Evolutionary conservation across 2,888 invertebrate species (phyloP).

Genomic region (Chalcosyrphus nemorum): DNA sequence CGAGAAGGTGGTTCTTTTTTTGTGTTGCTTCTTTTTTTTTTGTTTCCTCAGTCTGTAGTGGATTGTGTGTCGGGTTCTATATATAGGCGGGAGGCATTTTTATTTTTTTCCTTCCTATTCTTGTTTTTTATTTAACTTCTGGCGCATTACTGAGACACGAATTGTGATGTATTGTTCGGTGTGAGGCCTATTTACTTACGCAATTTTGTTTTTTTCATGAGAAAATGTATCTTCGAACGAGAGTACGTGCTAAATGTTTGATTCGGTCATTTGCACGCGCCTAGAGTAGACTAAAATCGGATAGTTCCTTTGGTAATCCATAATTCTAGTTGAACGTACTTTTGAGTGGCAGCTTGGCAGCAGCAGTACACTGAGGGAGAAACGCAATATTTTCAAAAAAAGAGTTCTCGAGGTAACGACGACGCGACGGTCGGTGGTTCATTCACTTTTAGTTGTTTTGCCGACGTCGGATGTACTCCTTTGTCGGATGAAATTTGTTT

Average conservation of each 20-base stretch:
- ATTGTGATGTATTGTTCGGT: conserved; percentile 5
- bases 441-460: conserved; percentile 10
- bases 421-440: conserved; percentile 16
- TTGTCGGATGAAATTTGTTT: conserved; percentile 13
- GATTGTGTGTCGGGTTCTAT: conserved; percentile 54
- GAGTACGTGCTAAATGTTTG: conserved; percentile 27
- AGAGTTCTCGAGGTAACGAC: background rate
- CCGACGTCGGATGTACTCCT: background rate
- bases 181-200: conserved; percentile 47
- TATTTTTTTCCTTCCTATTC: no score
- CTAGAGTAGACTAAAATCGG: background rate
- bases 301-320: conserved; percentile 7
- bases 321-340: conserved; percentile 41
- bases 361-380: conserved; percentile 15
- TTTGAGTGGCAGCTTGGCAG: conserved; percentile 42
- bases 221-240: background rate
- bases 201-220: conserved; percentile 47
- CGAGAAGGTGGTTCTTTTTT: conserved; percentile 58
- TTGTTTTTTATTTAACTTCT: no score
- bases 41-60: conserved; percentile 37
- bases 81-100: conserved; percentile 54
- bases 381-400: conserved; percentile 36
- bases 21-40: conserved; percentile 13
- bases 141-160: conserved; percentile 36
- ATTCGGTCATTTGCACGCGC: conserved; percentile 5